phyloP scores from a whole-genome alignment of 2,797 vertebrate genomes.

The Gymnopithys bicolor region DNA sequence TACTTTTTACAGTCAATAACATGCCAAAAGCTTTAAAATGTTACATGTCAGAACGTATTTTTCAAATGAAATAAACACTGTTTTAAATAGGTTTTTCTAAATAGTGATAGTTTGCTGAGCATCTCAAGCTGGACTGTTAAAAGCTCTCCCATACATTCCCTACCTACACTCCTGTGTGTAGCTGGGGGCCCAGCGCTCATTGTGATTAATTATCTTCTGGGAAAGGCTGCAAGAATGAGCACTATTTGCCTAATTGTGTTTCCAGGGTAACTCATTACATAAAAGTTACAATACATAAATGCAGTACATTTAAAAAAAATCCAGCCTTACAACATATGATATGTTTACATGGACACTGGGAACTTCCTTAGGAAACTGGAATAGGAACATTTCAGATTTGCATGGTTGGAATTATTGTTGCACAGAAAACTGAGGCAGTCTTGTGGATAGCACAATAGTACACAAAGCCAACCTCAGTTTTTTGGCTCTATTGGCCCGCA shows the following conservation, averaged over 20 bases:
- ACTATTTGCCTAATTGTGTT: slow-evolving; percentile 64
- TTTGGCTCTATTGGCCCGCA: neutral
- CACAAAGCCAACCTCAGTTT: neutral
- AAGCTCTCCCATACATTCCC: neutral
- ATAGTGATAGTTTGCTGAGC: neutral
- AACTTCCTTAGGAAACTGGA: neutral
- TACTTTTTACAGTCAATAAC: neutral
- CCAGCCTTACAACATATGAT: neutral
- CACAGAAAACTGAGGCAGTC: neutral
- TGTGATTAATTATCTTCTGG: slow-evolving; percentile 65
- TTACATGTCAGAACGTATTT: neutral
- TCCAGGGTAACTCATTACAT: slow-evolving; percentile 63
- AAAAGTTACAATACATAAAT: slow-evolving; percentile 60
- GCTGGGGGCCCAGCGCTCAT: slow-evolving; percentile 56
- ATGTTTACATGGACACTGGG: neutral
- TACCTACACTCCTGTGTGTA: neutral
- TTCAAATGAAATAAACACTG: neutral
- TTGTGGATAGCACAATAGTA: neutral
- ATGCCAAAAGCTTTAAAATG: neutral
- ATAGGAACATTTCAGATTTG: neutral
- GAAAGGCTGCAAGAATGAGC: slow-evolving; percentile 42
- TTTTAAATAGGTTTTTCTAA: neutral
- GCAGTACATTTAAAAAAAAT: slow-evolving; percentile 24
- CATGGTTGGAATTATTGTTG: neutral
- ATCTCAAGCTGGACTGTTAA: neutral